phyloP scores from a whole-genome alignment of 1,140 invertebrate species.

The Pseudomyrmex cubaensis region DNA sequence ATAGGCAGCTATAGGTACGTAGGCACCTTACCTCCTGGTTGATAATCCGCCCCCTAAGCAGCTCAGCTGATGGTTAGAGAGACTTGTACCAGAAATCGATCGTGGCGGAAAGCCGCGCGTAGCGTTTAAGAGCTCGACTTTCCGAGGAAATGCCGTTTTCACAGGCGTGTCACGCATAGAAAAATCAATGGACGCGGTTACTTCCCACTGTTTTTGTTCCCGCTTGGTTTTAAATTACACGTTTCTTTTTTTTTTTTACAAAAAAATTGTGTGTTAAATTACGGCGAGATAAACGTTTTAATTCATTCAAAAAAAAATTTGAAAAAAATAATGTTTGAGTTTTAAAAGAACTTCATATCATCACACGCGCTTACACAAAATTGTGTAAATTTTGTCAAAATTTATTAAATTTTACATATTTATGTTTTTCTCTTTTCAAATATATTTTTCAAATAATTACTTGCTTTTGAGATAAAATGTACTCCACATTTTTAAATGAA shows the following conservation, averaged over 20 bases:
- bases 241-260: background rate
- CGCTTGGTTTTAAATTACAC: background rate
- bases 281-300: no score
- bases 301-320: no score
- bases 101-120: constrained; percentile 44
- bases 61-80: constrained; percentile 63
- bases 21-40: constrained; percentile 54
- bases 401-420: no score
- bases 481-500: background rate
- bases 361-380: no score
- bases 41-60: constrained; percentile 67
- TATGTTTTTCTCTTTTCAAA: background rate
- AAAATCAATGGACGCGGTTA: constrained; percentile 29
- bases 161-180: constrained; percentile 12
- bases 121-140: constrained; percentile 1
- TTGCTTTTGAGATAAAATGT: background rate
- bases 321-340: no score
- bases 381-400: no score
- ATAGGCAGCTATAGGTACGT: constrained; percentile 67
- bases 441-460: background rate
- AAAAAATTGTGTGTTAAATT: background rate
- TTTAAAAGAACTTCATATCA: no score
- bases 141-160: constrained; percentile 36
- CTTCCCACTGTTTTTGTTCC: background rate
- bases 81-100: constrained; percentile 58